These are phyloP conservation scores for Myripristis jacobus DNA, from an alignment of 2,797 vertebrate genomes.

Conservation along the genomic window DNA sequence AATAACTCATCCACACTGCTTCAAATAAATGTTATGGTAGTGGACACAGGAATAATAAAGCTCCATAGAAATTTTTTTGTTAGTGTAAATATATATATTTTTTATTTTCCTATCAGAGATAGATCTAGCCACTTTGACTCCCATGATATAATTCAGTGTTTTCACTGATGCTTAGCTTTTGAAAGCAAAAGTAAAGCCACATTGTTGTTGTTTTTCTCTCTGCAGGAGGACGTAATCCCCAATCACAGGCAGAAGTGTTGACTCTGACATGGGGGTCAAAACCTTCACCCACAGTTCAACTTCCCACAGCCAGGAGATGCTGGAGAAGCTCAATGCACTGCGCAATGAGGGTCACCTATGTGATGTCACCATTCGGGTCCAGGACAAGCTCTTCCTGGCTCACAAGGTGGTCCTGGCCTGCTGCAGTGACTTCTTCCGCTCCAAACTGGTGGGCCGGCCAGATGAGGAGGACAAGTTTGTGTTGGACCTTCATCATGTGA, in stretches of 20 bases:
- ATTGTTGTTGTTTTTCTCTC: conserved; percentile 16
- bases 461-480: conserved; percentile 93
- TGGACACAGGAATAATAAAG: conserved; percentile 4
- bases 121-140: too few relatives aligned
- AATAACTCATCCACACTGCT: not conserved
- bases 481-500: conserved; percentile 94
- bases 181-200: not conserved
- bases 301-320: conserved; percentile 95
- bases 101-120: not conserved
- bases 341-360: conserved; percentile 94
- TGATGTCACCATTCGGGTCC: conserved; percentile 97
- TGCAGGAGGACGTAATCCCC: conserved; percentile 51
- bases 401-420: conserved; percentile 99
- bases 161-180: not conserved
- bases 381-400: conserved; percentile 97
- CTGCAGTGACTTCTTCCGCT: conserved; percentile 97
- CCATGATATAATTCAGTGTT: too few relatives aligned
- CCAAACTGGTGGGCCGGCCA: conserved; percentile 92
- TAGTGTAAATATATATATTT: not conserved
- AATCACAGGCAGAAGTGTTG: conserved; percentile 32
- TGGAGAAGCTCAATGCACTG: conserved; percentile 92
- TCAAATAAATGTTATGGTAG: not conserved
- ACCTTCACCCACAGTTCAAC: conserved; percentile 90
- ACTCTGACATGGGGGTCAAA: conserved; percentile 84
- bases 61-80: not conserved